Conservation (phyloP, 2,113 vertebrate species). For the Hiodon tergisus region DNA sequence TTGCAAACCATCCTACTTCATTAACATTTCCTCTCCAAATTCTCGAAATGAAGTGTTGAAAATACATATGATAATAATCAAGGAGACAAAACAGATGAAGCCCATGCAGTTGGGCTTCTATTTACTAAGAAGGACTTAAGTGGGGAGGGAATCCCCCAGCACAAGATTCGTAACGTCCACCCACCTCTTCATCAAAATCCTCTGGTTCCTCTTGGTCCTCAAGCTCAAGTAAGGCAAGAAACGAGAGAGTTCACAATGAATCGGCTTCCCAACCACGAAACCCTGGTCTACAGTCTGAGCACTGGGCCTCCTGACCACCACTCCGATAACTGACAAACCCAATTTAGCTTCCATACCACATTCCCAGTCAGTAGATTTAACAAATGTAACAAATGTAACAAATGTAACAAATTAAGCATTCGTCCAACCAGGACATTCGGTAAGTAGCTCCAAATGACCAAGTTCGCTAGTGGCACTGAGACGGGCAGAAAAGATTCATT, state of each 20-base stretch:
- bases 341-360: background rate
- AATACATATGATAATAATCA: no score
- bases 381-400: background rate
- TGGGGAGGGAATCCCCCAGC: no score
- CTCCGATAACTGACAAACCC: background rate
- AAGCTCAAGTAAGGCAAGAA: constrained; percentile 35
- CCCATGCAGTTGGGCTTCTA: no score
- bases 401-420: background rate
- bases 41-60: no score
- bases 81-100: no score
- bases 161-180: no score
- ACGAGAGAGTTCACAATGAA: constrained; percentile 6
- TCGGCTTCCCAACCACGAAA: background rate
- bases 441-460: background rate
- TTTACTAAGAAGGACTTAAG: no score
- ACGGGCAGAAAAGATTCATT: constrained; percentile 30
- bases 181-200: constrained; percentile 40
- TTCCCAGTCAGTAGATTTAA: background rate
- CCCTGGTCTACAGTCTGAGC: background rate
- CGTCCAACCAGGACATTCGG: background rate
- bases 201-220: constrained; percentile 62
- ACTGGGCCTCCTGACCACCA: background rate
- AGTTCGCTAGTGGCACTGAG: background rate
- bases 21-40: no score
- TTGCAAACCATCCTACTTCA: no score